A percentile compares a stretch with the other conserved stretches of the same genome.
Conservation (phyloP, 2,797 vertebrate species). For the Dicrostonyx torquatus region DNA sequence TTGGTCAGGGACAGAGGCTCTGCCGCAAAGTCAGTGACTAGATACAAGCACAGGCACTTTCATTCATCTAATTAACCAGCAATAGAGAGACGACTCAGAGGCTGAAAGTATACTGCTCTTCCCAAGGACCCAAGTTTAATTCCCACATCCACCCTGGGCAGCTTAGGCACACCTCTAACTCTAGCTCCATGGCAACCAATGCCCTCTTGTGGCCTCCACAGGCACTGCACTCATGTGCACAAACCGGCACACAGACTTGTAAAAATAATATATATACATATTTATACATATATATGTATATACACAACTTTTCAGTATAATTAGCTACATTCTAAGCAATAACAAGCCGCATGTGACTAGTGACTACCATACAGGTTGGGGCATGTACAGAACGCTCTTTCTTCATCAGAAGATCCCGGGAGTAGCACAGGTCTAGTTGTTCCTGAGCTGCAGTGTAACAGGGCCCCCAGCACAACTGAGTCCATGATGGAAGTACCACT, state of each 20-base stretch:
- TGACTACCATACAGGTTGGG: not conserved
- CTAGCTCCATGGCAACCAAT: not conserved
- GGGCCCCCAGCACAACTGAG: not conserved
- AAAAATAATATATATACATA: too few species aligned
- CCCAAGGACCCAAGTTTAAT: not conserved
- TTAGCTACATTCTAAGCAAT: conserved; percentile 14
- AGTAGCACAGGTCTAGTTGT: not conserved
- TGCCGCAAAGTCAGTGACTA: not conserved
- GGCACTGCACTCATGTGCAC: not conserved
- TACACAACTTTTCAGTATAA: not conserved
- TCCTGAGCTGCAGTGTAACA: not conserved
- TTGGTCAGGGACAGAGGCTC: not conserved
- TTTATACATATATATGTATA: too few species aligned
- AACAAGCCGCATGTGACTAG: not conserved
- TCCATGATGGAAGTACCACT: too few species aligned
- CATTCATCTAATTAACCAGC: not conserved
- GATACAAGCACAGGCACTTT: not conserved
- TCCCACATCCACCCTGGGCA: not conserved
- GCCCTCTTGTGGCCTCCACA: not conserved
- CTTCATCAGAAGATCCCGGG: not conserved
- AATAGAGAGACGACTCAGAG: not conserved
- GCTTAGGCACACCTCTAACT: not conserved
- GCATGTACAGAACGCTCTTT: not conserved
- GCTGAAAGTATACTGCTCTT: not conserved
- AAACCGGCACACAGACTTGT: not conserved